A percentile compares a stretch with the other conserved stretches of the same genome.
Evolutionary conservation across 2,797 vertebrate genomes (phyloP).

Genomic region (Paedocypris micromegethes): DNA sequence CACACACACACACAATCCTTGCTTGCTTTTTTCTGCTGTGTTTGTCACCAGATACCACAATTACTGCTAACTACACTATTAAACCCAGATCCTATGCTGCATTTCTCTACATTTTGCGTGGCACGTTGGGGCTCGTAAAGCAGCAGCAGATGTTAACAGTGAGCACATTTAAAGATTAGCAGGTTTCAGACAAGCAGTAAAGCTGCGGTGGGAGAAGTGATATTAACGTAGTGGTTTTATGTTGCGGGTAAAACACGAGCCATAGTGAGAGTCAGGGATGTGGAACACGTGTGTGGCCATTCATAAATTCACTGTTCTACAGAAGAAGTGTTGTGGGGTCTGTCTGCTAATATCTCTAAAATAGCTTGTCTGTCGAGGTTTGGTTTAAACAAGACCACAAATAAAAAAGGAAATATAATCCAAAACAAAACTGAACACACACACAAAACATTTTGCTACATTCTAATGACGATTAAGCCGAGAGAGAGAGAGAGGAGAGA

Average conservation of each 20-base stretch:
- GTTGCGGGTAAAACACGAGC: slow-evolving; percentile 55
- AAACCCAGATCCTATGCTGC: slow-evolving; percentile 76
- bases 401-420: too few relatives aligned
- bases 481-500: too few relatives aligned
- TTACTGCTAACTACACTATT: slow-evolving; percentile 77
- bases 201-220: slow-evolving; percentile 84
- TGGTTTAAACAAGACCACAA: too few relatives aligned
- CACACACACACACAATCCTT: slow-evolving; percentile 3
- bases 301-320: slow-evolving; percentile 30
- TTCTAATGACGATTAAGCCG: too few relatives aligned
- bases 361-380: too few relatives aligned
- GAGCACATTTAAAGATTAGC: slow-evolving; percentile 93
- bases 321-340: slow-evolving; percentile 1
- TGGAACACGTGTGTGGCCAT: slow-evolving; percentile 41
- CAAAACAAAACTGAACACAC: too few relatives aligned
- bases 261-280: slow-evolving; percentile 4
- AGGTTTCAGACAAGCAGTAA: slow-evolving; percentile 88
- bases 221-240: slow-evolving; percentile 73
- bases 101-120: slow-evolving; percentile 44
- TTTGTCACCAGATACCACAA: slow-evolving; percentile 69
- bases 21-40: slow-evolving; percentile 29
- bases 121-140: slow-evolving; percentile 70
- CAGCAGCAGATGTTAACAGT: slow-evolving; percentile 97
- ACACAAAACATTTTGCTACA: too few relatives aligned
- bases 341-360: background rate